Conservation (phyloP, 37 sponge, comb jelly and placozoan species). For the Beroe forskalii region DNA sequence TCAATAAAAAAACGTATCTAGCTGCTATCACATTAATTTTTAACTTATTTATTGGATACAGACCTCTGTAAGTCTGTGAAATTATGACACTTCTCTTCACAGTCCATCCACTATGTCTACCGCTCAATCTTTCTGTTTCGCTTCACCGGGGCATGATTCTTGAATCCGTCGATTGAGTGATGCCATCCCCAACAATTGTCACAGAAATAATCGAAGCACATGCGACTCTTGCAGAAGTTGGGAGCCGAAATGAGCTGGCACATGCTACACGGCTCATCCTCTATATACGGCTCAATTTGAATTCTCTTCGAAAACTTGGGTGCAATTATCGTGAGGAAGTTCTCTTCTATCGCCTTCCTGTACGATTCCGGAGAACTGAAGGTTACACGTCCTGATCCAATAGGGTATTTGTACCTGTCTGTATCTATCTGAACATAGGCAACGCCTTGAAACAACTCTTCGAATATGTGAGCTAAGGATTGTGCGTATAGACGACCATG, state of each 20-base stretch:
- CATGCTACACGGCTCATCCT: slow-evolving; percentile 55
- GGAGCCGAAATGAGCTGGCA: slow-evolving; percentile 38
- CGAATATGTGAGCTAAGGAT: slow-evolving; percentile 43
- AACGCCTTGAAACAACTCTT: slow-evolving; percentile 41
- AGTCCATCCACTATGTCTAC: too few relatives aligned
- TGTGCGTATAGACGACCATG: slow-evolving; percentile 53
- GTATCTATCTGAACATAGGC: slow-evolving; percentile 65
- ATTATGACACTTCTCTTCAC: too few relatives aligned
- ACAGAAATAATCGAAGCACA: slow-evolving; percentile 62
- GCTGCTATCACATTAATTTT: too few relatives aligned
- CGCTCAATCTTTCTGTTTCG: slow-evolving; percentile 35
- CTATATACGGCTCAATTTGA: slow-evolving; percentile 57
- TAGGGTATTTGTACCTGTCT: slow-evolving; percentile 51
- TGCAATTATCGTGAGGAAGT: slow-evolving; percentile 44
- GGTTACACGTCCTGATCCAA: slow-evolving; percentile 35
- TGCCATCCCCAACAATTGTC: slow-evolving; percentile 65
- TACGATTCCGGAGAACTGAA: slow-evolving; percentile 36
- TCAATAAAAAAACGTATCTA: too few relatives aligned
- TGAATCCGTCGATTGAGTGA: slow-evolving; percentile 29
- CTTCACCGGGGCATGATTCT: slow-evolving; percentile 32
- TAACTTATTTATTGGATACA: too few relatives aligned
- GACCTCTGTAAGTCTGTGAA: too few relatives aligned
- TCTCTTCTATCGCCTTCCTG: slow-evolving; percentile 49
- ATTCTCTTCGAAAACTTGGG: slow-evolving; percentile 51
- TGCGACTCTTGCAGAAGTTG: slow-evolving; percentile 48